Percentiles rank a stretch among this genome's conserved stretches.
Conservation (phyloP, 2,888 invertebrate species). For the Hedya salicella region DNA sequence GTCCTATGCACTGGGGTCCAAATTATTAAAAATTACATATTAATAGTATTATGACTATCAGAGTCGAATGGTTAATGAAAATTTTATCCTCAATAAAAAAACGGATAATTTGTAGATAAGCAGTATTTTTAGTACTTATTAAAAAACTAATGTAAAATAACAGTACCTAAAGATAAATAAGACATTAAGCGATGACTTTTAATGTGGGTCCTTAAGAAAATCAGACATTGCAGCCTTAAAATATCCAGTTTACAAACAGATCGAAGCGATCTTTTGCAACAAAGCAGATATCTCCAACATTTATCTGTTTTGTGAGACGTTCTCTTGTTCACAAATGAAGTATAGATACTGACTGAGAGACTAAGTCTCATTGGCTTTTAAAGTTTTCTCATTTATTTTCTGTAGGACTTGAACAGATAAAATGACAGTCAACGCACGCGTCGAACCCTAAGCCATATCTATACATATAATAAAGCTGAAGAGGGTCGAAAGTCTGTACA, state of each 20-base stretch:
- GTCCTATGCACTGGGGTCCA: too few species aligned
- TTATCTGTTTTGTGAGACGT: conserved; percentile 61
- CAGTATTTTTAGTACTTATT: too few species aligned
- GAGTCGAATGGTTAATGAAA: too few species aligned
- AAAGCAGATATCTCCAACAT: conserved; percentile 61
- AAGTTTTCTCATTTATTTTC: neutral
- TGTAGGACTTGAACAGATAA: neutral
- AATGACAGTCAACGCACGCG: neutral
- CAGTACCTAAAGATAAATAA: neutral
- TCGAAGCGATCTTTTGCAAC: conserved; percentile 56
- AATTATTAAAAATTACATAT: too few species aligned
- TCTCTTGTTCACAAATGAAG: conserved; percentile 45
- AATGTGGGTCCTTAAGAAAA: conserved; percentile 23
- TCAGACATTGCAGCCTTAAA: conserved; percentile 42
- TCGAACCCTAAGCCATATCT: too few species aligned
- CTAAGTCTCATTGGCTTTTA: neutral
- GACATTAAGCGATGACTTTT: conserved; percentile 20
- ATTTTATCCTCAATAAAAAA: too few species aligned
- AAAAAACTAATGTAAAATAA: too few species aligned
- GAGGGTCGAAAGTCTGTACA: too few species aligned
- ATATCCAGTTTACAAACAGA: conserved; percentile 55
- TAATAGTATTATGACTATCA: too few species aligned
- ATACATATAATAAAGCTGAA: too few species aligned
- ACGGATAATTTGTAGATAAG: too few species aligned
- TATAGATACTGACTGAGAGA: conserved; percentile 4